Evolutionary conservation across 35 echinoderm and acorn worm genomes (phyloP).

Genomic region (Lytechinus variegatus): DNA sequence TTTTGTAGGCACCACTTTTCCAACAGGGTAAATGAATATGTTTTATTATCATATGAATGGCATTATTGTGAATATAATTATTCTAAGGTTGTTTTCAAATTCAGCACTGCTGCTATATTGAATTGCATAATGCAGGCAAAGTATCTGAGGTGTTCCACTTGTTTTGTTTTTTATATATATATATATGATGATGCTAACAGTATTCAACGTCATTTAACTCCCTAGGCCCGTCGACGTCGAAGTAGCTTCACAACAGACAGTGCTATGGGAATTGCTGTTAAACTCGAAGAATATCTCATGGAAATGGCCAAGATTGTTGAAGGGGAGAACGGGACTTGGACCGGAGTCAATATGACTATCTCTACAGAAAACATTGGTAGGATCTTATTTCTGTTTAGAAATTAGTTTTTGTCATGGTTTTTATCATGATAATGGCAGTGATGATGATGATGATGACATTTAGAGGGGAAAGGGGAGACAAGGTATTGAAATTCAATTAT

Average conservation of each 20-base stretch:
- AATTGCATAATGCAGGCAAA: too few species aligned
- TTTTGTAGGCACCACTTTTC: too few species aligned
- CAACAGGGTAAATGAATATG: too few species aligned
- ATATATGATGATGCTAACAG: too few species aligned
- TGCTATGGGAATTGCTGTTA: not conserved
- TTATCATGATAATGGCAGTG: not conserved
- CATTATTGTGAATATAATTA: too few species aligned
- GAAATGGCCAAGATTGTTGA: constrained; percentile 40
- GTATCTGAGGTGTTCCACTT: too few species aligned
- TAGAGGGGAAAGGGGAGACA: not conserved
- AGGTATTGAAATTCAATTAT: not conserved
- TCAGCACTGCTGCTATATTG: too few species aligned
- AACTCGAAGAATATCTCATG: constrained; percentile 27
- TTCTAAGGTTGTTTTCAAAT: too few species aligned
- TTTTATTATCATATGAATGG: too few species aligned
- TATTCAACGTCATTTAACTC: not conserved
- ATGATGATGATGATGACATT: not conserved
- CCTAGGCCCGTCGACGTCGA: not conserved
- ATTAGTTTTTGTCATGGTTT: not conserved
- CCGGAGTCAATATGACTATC: constrained; percentile 61
- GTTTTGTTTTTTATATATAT: too few species aligned
- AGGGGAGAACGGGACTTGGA: constrained; percentile 54
- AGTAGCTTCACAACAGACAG: not conserved
- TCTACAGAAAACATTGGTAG: constrained; percentile 75
- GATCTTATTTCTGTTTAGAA: not conserved